Conservation (phyloP, 2,797 vertebrate species). For the Huso huso region DNA sequence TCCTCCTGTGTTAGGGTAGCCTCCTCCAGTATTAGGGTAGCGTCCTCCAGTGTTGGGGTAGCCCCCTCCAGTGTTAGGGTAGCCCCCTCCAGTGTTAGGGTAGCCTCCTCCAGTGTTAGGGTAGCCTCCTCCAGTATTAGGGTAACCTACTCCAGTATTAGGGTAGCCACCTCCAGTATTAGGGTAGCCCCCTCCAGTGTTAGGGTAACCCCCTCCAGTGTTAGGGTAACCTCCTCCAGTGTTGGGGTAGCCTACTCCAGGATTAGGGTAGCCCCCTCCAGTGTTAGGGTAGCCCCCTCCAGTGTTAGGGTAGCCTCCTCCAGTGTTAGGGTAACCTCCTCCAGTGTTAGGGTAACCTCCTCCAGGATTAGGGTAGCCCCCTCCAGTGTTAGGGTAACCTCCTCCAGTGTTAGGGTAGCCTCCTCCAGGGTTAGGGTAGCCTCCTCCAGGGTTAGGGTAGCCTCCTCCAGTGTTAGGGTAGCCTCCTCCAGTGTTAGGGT, state of each 20-base stretch:
- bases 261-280: constrained; percentile 25
- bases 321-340: constrained; percentile 30
- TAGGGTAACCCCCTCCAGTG: constrained; percentile 11
- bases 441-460: background rate
- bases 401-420: constrained; percentile 9
- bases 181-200: background rate
- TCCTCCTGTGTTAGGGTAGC: constrained; percentile 1
- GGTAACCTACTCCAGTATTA: constrained; percentile 23
- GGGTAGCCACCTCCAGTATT: constrained; percentile 10
- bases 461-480: constrained; percentile 8
- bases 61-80: constrained; percentile 30
- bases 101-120: constrained; percentile 33
- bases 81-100: constrained; percentile 28
- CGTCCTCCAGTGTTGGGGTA: constrained; percentile 24
- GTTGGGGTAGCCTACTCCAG: constrained; percentile 25
- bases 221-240: constrained; percentile 11
- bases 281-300: constrained; percentile 27
- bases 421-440: background rate
- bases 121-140: constrained; percentile 25
- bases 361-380: constrained; percentile 5
- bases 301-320: constrained; percentile 18
- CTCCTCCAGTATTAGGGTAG: constrained; percentile 27
- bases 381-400: constrained; percentile 16
- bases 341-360: constrained; percentile 23
- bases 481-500: constrained; percentile 6